Conservation (phyloP, 2,113 vertebrate genomes). For the Gallinago jamesoni region DNA sequence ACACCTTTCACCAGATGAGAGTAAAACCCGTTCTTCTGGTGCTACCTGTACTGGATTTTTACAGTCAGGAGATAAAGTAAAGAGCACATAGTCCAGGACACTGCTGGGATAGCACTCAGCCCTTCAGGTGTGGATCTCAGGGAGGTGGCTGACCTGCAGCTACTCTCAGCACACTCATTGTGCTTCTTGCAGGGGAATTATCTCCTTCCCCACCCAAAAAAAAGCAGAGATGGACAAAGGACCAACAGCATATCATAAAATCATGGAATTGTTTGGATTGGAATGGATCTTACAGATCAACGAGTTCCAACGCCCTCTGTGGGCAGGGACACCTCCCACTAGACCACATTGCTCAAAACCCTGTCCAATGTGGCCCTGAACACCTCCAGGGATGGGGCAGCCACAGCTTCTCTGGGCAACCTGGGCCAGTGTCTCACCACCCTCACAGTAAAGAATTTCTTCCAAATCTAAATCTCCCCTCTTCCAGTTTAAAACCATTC, state of each 20-base stretch:
- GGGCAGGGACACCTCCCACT: too few species aligned
- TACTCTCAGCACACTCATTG: background rate
- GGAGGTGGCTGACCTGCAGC: background rate
- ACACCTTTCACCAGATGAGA: background rate
- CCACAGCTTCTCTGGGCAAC: too few species aligned
- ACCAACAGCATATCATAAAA: background rate
- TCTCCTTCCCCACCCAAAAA: background rate
- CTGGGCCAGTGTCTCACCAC: too few species aligned
- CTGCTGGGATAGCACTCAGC: background rate
- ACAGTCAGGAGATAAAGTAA: background rate
- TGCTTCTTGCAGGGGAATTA: background rate
- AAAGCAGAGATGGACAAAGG: background rate
- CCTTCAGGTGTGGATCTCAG: background rate
- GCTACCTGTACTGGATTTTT: background rate
- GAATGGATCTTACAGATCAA: too few species aligned
- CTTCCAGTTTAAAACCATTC: too few species aligned
- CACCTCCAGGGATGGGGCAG: too few species aligned
- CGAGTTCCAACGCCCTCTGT: too few species aligned
- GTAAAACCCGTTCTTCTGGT: background rate
- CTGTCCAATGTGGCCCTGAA: too few species aligned
- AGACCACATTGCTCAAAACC: too few species aligned
- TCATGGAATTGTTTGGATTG: too few species aligned
- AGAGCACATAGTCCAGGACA: background rate
- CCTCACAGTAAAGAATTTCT: too few species aligned
- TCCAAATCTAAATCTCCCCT: too few species aligned